Base-by-base conservation (phyloP, 2,888 invertebrate genomes). In the Cinara cedri region DNA sequence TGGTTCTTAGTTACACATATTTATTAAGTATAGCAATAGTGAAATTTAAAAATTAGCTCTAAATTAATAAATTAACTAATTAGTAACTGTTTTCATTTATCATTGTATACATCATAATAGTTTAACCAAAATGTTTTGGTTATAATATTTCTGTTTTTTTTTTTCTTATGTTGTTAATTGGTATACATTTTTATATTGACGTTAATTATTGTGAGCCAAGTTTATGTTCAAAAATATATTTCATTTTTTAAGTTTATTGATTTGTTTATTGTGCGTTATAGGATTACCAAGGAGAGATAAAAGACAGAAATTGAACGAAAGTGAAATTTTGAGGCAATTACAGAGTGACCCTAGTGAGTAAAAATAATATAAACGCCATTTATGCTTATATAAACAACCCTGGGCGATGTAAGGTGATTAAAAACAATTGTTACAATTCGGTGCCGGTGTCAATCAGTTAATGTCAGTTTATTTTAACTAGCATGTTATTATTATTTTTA, bases 201-300 rank as follows among this genome's bases (percentile, higher is more conserved):
- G 82, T 81, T 81, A 68, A 49, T 49, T 70, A 78, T 78, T 78
- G 78, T 78, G 34, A 78, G 70, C 78, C 78, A 62, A 70, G 57
- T 51, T 70, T 16, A 78, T 78, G 70, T 78, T 70, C 60, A 70
- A 70, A 78, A 78, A 78, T 78, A 78, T 78, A 78, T 78, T 66
- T 60, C 24, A 70, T 78, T 70, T 72, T 78, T 57, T 70, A 78
- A 78, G 70, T 78, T 78, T 84, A 82, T 86, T 85, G 83, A 84
- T 86, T 88, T 57, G 42, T 78, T 78, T 78, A 78, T 66, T 78
- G 76, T 68, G 76, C 76, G 68, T 60, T 88, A 84, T 89, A 90
- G 90, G 90, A 34, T 3, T 34, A 87, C 88, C 88, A 84, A 88
- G 89, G 86, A 89, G 34, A 34, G 34, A 34, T 34, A 34, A 89